A percentile compares a stretch with the other conserved stretches of the same genome.
phyloP scores from a whole-genome alignment of 2,797 vertebrate species.

The Pantherophis alleghaniensis region DNA sequence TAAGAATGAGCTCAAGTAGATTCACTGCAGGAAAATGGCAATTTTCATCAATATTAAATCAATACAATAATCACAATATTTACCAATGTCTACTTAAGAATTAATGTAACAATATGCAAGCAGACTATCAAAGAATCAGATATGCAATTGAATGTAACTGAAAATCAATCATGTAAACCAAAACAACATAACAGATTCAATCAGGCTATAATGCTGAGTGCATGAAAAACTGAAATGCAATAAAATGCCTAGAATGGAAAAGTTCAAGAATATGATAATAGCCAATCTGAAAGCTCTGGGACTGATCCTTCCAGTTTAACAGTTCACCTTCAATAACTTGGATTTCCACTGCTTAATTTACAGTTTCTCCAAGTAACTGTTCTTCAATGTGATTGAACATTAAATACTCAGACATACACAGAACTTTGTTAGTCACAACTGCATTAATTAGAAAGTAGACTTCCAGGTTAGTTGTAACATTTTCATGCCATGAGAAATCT shows the following conservation, averaged over 20 bases:
- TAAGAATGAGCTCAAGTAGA: background rate
- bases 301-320: background rate
- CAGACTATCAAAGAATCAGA: background rate
- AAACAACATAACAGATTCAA: background rate
- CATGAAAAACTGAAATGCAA: background rate
- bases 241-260: background rate
- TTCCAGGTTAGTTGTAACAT: background rate
- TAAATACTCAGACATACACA: background rate
- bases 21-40: background rate
- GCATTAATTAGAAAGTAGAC: background rate
- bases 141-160: background rate
- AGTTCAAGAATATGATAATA: background rate
- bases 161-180: conserved; percentile 4
- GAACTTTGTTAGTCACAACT: background rate
- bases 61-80: conserved; percentile 7
- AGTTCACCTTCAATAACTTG: background rate
- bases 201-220: background rate
- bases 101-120: conserved; percentile 3
- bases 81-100: conserved; percentile 1
- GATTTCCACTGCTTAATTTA: background rate
- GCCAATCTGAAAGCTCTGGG: background rate
- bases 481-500: background rate
- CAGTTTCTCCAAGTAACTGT: background rate
- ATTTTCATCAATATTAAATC: conserved; percentile 18
- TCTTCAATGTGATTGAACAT: background rate